These are phyloP conservation scores for Scytalopus superciliaris DNA, from an alignment of 2,113 vertebrate genomes.

Conservation along the genomic window DNA sequence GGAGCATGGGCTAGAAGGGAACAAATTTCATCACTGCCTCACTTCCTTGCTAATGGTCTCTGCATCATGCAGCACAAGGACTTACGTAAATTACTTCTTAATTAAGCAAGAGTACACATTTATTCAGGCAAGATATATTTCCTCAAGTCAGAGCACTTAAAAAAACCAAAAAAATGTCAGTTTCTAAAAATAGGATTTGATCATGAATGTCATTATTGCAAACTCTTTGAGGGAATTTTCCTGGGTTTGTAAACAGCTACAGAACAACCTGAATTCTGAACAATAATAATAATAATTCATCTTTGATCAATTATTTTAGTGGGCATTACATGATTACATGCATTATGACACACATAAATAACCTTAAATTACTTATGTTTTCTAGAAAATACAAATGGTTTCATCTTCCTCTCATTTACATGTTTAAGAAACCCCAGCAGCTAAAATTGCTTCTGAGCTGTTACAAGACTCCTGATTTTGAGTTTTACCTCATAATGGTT, in stretches of 20 bases:
- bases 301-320: neutral
- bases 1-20: neutral
- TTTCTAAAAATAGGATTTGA: neutral
- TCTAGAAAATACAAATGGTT: neutral
- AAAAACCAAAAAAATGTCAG: neutral
- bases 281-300: neutral
- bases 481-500: neutral
- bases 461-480: neutral
- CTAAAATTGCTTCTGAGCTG: neutral
- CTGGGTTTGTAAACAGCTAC: neutral
- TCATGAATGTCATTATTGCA: neutral
- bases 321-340: no score
- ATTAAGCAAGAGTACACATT: neutral
- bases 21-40: neutral
- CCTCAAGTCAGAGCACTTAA: neutral
- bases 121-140: neutral
- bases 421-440: neutral
- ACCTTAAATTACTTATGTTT: neutral
- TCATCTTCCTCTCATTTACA: neutral
- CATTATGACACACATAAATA: neutral
- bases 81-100: neutral
- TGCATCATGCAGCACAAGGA: neutral
- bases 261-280: neutral
- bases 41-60: neutral
- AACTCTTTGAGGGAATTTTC: neutral